A percentile compares a stretch with the other conserved stretches of the same genome.
phyloP scores from a whole-genome alignment of 1,140 invertebrate species.

The Saccostrea cuccullata region DNA sequence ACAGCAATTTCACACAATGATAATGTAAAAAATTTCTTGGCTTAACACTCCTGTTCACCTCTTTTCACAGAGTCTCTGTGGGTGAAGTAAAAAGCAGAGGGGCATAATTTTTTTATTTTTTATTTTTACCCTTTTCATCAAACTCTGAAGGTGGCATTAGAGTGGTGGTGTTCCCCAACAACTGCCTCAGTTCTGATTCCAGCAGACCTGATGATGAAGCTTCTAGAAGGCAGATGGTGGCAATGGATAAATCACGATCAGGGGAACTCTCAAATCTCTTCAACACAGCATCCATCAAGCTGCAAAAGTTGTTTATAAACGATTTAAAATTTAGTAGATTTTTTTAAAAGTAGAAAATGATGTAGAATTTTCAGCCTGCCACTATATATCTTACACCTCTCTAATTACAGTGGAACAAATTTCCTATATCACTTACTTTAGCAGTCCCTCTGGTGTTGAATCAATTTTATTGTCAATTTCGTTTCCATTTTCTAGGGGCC shows the following conservation, averaged over 20 bases:
- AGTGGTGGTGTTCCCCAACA: conserved; percentile 69
- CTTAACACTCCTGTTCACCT: too few species aligned
- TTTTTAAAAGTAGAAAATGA: too few species aligned
- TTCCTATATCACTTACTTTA: conserved; percentile 65
- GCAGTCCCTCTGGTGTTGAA: conserved; percentile 68
- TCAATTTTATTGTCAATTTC: conserved; percentile 69
- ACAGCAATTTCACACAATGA: too few species aligned
- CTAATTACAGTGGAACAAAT: too few species aligned
- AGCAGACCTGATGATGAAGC: conserved; percentile 73
- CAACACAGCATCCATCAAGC: conserved; percentile 72
- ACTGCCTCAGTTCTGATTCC: conserved; percentile 72
- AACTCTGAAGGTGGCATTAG: conserved; percentile 74
- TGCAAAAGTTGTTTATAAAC: conserved; percentile 53
- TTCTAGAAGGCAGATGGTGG: conserved; percentile 75
- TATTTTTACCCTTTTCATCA: conserved; percentile 74
- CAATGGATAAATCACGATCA: conserved; percentile 72
- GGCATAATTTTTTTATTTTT: not conserved
- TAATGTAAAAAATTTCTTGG: too few species aligned
- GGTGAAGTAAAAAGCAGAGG: too few species aligned
- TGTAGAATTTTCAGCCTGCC: too few species aligned
- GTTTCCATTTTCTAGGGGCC: conserved; percentile 63
- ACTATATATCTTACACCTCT: too few species aligned
- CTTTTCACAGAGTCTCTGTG: too few species aligned
- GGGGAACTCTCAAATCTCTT: conserved; percentile 71
- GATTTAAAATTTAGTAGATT: too few species aligned